Percentiles rank a stretch among this genome's conserved stretches.
Evolutionary conservation across 2,888 invertebrate genomes (phyloP).

Genomic region (Calameuta pallipes): DNA sequence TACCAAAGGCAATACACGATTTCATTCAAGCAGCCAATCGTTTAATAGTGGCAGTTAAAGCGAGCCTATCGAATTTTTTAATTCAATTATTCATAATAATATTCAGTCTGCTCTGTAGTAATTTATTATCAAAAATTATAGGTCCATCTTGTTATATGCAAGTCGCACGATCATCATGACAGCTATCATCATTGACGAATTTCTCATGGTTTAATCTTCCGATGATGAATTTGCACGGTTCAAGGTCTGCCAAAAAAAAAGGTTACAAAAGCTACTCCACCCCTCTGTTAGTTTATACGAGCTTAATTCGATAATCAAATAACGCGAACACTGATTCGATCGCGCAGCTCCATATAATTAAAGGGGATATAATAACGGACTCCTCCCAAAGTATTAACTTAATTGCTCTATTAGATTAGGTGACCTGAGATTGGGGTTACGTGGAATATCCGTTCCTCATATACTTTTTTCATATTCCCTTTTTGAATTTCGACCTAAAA

Average conservation of each 20-base stretch:
- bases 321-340: conserved; percentile 50
- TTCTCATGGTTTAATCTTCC: not conserved
- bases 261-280: conserved; percentile 39
- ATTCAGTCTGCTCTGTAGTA: conserved; percentile 4
- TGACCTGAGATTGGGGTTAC: conserved; percentile 34
- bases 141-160: not conserved
- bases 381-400: conserved; percentile 57
- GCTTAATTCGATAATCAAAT: conserved; percentile 58
- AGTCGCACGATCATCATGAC: not conserved
- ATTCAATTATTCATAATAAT: conserved; percentile 24
- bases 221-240: conserved; percentile 25
- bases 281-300: conserved; percentile 49
- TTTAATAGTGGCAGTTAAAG: conserved; percentile 11
- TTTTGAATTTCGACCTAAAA: not conserved
- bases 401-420: conserved; percentile 61
- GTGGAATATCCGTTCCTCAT: not conserved
- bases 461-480: not conserved
- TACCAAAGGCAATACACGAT: conserved; percentile 19
- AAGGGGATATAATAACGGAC: conserved; percentile 61
- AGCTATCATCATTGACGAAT: not conserved
- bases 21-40: conserved; percentile 15
- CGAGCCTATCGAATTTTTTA: conserved; percentile 12
- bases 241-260: conserved; percentile 28
- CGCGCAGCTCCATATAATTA: conserved; percentile 58
- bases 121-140: conserved; percentile 17